Base-by-base conservation (phyloP, 1,140 invertebrate genomes). In the Drosophila bocki region DNA sequence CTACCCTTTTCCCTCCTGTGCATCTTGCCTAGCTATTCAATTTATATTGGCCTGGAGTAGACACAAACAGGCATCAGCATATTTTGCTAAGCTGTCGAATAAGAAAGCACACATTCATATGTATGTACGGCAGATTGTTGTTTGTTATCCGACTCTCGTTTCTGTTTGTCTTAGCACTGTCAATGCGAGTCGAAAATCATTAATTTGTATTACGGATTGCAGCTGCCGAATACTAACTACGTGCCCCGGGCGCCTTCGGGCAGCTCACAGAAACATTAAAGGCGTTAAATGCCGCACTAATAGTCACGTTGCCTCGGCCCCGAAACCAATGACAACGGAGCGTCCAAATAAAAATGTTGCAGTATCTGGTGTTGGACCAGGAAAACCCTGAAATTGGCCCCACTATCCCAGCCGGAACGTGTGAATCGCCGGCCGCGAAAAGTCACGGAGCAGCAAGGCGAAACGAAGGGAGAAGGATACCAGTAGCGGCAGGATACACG, bases 231-330 rank as follows among this genome's bases (percentile, higher is more conserved):
- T 77, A 44, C 75, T 60, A 78, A 63, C 57, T 78, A 78, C 75
- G 75, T 78, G 75, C 74, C 33, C 45, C 39, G 33, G 29, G 17
- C 51, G 6, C 45, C 22, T 12, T 41, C 37, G 57, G 39, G 17
- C 47, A 78, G 76, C 75, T 78, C 58, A 78, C 44, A 61, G 41
- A 69, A 56, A 41, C 59, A 70, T 53, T 56, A 59, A 64, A 63
- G 58, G 45, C 42, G 75, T 61, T 77, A 78, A 78, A 78, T 78
- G 56, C 12, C 57, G 41, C 51, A 78, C 75, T 78, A 78, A 78
- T 77, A 78, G 75, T 78, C 75, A 78, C 75, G 75, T 78, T 56
- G 42, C 39, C 39, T 37, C 42, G 22, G 22, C 53, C 39, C 15
- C 29, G 37, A 29, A 77, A 41, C 74, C 56, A 56, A 29, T 48